Percentiles rank a stretch among this genome's conserved stretches.
phyloP scores from a whole-genome alignment of 2,113 vertebrate genomes.

The Canis aureus region DNA sequence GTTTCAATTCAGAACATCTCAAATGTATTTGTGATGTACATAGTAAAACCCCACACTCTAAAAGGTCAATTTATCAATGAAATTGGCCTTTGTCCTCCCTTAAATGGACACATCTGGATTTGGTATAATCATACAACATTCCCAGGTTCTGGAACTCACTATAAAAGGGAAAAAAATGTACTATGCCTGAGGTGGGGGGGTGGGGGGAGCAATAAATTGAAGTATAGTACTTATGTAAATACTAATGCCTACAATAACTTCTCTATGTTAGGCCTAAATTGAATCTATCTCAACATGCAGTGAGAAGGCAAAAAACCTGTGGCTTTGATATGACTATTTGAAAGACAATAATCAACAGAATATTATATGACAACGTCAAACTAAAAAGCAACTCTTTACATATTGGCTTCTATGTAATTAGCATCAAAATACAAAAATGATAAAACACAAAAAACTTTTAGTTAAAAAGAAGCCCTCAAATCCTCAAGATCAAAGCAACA shows the following conservation, averaged over 20 bases:
- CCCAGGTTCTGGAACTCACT: constrained; percentile 36
- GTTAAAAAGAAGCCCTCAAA: background rate
- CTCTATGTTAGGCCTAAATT: constrained; percentile 29
- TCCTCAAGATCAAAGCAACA: constrained; percentile 39
- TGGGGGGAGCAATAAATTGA: background rate
- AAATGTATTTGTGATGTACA: constrained; percentile 26
- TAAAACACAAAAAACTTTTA: background rate
- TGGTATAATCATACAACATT: background rate
- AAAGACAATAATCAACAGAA: constrained; percentile 38
- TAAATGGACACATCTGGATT: background rate
- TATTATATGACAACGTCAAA: constrained; percentile 21
- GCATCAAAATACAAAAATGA: constrained; percentile 40
- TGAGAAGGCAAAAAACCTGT: background rate
- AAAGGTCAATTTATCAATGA: constrained; percentile 39
- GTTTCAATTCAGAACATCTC: constrained; percentile 8
- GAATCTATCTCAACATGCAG: constrained; percentile 47
- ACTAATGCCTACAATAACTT: constrained; percentile 44
- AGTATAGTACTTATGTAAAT: background rate
- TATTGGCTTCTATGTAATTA: background rate
- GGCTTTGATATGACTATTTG: constrained; percentile 2
- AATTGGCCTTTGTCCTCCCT: background rate
- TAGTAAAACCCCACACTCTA: background rate
- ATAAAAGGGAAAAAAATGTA: background rate
- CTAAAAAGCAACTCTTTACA: constrained; percentile 50
- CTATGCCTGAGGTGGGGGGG: background rate